Base-by-base conservation (phyloP, 2,113 vertebrate species). In the Nyctibius bracteatus region DNA sequence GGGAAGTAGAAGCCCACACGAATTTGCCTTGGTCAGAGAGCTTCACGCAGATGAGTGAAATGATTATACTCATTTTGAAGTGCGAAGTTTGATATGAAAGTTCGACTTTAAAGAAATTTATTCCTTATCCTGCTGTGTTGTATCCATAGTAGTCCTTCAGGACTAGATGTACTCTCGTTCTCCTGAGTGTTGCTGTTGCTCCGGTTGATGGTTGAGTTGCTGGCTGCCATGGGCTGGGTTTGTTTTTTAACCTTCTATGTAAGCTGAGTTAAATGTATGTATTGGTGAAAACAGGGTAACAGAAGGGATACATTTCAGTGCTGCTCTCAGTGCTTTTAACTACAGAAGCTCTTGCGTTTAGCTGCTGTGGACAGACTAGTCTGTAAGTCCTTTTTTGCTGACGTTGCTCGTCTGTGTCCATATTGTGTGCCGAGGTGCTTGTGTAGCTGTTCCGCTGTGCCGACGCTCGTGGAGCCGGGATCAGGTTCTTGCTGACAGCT, bases 401-500 rank as follows among this genome's bases (percentile, higher is more conserved):
- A 28, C 16, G 8, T 9, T 31, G 33, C 4, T 16, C 1, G 5
- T 28, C 51, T 47, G 1, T 14, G 19, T 62, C 62, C 17, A 2
- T 49, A 6, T 25, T 47, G 16, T 59, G 16, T 74, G 27, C 6
- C 1, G 54, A 33, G 30, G 58, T 68, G 44, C 35, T 41, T 81
- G n/a, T 35, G 2, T 43, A 8, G 12, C 33, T 39, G n/a, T 54
- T 15, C 15, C 23, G 47, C 33, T 12, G 51, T 54, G 57, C 66
- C 4, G 31, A 7, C 37, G 37, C 37, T 58, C 3, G 2, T 9
- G 71, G 52, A 31, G 43, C 44, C 3, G 3, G 80, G 91, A 20
- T 62, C 63, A 5, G 49, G 90, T 75, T 90, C 25, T 4, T 52
- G 85, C 86, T 59, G 88, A 66, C 82, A 86, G 81, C 66, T 87